phyloP scores from a whole-genome alignment of 2,888 invertebrate species.

The Pyrochroa serraticornis region DNA sequence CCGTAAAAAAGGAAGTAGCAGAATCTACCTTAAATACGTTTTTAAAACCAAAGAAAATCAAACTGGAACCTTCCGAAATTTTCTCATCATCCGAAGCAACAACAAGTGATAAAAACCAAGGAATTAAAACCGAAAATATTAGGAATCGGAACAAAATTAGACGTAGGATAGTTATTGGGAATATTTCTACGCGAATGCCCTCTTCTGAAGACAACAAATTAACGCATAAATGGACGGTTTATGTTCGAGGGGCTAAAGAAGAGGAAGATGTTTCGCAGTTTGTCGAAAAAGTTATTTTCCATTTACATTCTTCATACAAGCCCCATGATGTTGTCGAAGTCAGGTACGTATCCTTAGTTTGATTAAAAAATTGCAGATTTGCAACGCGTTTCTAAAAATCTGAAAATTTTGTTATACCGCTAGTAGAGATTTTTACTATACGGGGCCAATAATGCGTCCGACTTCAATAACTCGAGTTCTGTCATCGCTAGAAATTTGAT shows the following conservation, averaged over 20 bases:
- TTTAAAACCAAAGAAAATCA: conserved; percentile 30
- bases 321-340: conserved; percentile 86
- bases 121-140: conserved; percentile 12
- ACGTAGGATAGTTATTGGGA: conserved; percentile 63
- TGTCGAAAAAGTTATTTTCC: conserved; percentile 76
- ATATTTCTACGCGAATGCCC: conserved; percentile 84
- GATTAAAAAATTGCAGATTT: no score
- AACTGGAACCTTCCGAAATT: conserved; percentile 24
- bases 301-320: conserved; percentile 84
- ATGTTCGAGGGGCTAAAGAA: conserved; percentile 74
- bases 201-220: conserved; percentile 71
- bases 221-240: conserved; percentile 91
- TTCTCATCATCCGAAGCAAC: neutral
- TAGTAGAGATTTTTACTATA: no score
- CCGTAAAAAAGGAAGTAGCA: conserved; percentile 26
- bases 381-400: no score
- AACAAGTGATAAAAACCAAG: conserved; percentile 17
- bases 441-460: no score
- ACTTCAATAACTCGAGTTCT: no score
- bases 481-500: no score
- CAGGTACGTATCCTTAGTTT: conserved; percentile 60
- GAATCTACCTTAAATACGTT: conserved; percentile 6
- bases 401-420: no score
- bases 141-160: conserved; percentile 51
- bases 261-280: conserved; percentile 66